Percentiles rank a stretch among this genome's conserved stretches.
phyloP scores from a whole-genome alignment of 2,113 vertebrate genomes.

The Tragelaphus scriptus region DNA sequence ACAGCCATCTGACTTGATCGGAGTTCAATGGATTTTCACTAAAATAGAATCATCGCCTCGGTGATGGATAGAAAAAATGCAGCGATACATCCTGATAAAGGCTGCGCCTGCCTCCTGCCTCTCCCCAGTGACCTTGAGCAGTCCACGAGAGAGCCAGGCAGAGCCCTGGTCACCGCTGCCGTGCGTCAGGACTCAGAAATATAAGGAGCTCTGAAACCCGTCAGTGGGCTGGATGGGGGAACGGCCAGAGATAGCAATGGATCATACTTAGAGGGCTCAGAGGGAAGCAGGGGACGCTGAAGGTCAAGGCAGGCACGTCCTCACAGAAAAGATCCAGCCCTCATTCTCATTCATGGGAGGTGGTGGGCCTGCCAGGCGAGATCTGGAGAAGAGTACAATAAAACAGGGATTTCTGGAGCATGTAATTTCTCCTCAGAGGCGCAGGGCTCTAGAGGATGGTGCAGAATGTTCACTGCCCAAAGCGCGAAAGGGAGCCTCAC shows the following conservation, averaged over 20 bases:
- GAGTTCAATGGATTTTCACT: conserved; percentile 89
- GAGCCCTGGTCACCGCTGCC: conserved; percentile 76
- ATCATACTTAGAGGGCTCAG: conserved; percentile 84
- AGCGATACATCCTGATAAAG: conserved; percentile 91
- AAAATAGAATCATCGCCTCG: conserved; percentile 88
- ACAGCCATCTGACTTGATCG: conserved; percentile 90
- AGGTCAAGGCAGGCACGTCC: conserved; percentile 82
- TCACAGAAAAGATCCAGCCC: conserved; percentile 68
- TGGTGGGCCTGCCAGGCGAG: conserved; percentile 63
- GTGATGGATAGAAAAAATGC: conserved; percentile 90
- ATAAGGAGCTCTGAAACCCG: conserved; percentile 84
- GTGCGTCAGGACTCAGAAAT: conserved; percentile 82
- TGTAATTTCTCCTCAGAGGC: conserved; percentile 52
- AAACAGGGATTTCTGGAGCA: conserved; percentile 66
- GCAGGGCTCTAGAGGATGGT: conserved; percentile 7
- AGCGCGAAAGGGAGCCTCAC: not conserved
- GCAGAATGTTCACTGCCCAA: not conserved
- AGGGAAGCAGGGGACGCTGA: conserved; percentile 81
- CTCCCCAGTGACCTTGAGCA: conserved; percentile 87
- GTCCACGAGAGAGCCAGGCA: conserved; percentile 72
- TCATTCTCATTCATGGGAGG: conserved; percentile 81
- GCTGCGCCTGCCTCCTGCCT: conserved; percentile 70
- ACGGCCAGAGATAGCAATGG: conserved; percentile 82
- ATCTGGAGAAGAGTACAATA: conserved; percentile 62
- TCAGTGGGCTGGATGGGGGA: conserved; percentile 86